A percentile compares a stretch with the other conserved stretches of the same genome.
Evolutionary conservation across 2,113 vertebrate genomes (phyloP).

Genomic region (Pseudonaja textilis): DNA sequence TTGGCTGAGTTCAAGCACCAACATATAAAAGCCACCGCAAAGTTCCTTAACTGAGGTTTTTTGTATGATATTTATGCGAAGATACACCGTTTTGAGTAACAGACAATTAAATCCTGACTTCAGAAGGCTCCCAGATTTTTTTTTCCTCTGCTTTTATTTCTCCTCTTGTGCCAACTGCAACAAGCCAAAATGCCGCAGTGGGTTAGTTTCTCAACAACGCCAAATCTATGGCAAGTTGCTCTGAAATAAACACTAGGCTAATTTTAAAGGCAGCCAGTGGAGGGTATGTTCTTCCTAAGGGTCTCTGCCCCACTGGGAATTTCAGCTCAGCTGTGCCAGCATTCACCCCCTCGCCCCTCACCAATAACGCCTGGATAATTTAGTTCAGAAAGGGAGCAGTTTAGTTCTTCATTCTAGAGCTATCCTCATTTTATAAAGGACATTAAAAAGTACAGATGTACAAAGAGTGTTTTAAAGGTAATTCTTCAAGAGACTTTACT

Average conservation of each 20-base stretch:
- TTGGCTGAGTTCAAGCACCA: not conserved
- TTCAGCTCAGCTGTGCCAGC: not conserved
- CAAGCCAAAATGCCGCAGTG: not conserved
- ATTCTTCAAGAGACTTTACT: not conserved
- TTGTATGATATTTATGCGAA: not conserved
- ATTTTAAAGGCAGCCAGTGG: not conserved
- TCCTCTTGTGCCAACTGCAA: not conserved
- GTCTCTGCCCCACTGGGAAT: not conserved
- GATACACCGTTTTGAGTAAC: not conserved
- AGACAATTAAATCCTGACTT: not conserved
- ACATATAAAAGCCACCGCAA: not conserved
- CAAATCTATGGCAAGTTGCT: not conserved
- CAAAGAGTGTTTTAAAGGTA: not conserved
- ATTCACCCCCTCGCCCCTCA: not conserved
- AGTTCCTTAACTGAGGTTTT: not conserved
- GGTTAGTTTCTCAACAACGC: no score
- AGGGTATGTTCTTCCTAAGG: not conserved
- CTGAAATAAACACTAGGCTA: not conserved
- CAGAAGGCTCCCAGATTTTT: not conserved
- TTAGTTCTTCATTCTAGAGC: not conserved
- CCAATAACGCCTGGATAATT: not conserved
- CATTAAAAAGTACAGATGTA: not conserved
- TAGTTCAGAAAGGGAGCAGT: not conserved
- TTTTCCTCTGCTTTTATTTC: not conserved
- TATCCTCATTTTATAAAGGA: not conserved